Base-by-base conservation (phyloP, 2,888 invertebrate species). In the Drosophila rellima region DNA sequence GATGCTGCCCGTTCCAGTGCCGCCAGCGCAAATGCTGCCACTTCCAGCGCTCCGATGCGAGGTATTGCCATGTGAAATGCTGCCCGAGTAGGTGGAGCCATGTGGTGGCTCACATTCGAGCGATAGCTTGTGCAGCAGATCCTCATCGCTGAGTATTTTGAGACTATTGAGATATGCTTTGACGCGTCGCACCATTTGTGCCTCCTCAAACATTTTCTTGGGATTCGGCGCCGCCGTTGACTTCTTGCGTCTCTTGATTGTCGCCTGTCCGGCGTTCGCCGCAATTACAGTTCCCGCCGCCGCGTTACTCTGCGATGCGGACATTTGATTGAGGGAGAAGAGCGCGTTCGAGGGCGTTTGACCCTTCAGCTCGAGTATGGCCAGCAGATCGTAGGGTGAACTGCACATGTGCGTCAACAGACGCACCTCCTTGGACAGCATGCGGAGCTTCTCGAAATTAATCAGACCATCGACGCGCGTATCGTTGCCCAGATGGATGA, bases 191-290 rank as follows among this genome's bases (percentile, higher is more conserved):
- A 98, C 98, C 99, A 99, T 99, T 93, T 99, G 98, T 31, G 99
- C 98, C 94, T 99, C 98, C 93, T 99, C 99, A 92, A 98, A 99
- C 98, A 99, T 98, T 93, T 98, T 98, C 93, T 98, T 98, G 55
- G 98, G 97, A 93, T 99, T 98, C 1, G 97, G 97, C 4, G 97
- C 96, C 29, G 97, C 96, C 31, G 96, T 95, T 0, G 98, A 96
- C 91, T 98, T 97, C 93, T 98, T 97, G 80, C 98, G 94, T 81
- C 97, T 94, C 91, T 98, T 98, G 0, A 98, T 97, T 2, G 97
- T 98, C 0, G 97, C 96, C 88, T 96, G 96, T 7, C 96, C 96
- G 3, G 91, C 90, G 92, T 93, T 93, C 15, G 91, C 90, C 0
- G 91, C 91, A 18, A 93, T 68, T 82, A 91, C 88, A 2, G 89